phyloP scores from a whole-genome alignment of 2,113 vertebrate genomes.

The Atractosteus spatula region DNA sequence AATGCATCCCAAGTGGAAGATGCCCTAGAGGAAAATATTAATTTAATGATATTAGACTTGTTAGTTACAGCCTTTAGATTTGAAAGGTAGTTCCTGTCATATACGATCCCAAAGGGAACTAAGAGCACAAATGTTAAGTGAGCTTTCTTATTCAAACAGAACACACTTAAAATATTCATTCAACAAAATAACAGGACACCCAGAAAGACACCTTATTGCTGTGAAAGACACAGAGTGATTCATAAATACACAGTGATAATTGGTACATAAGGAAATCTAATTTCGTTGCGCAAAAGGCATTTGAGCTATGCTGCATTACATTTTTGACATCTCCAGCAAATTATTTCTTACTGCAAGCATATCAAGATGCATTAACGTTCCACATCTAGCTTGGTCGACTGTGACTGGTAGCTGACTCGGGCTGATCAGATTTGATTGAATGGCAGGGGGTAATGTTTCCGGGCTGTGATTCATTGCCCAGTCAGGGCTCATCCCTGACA shows the following conservation, averaged over 20 bases:
- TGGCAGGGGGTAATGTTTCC: background rate
- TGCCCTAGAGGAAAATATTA: background rate
- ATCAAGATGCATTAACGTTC: background rate
- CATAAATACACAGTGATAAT: too few relatives aligned
- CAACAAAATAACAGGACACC: background rate
- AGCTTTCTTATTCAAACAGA: background rate
- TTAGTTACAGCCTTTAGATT: background rate
- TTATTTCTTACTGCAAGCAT: background rate
- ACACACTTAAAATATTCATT: background rate
- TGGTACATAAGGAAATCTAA: too few relatives aligned
- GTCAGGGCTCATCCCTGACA: background rate
- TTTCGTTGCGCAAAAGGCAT: too few relatives aligned
- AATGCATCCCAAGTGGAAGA: background rate
- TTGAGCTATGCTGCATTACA: too few relatives aligned
- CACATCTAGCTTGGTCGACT: background rate
- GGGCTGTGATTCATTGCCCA: background rate
- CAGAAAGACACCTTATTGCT: too few relatives aligned
- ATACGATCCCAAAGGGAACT: background rate
- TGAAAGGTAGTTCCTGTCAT: background rate
- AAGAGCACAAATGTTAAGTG: background rate
- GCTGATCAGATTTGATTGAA: conserved; percentile 1
- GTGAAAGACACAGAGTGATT: too few relatives aligned
- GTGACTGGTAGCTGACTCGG: background rate
- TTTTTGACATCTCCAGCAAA: too few relatives aligned
- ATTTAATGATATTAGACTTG: background rate